Evolutionary conservation across 2,113 vertebrate species (phyloP).

Genomic region (Phainopepla nitens): DNA sequence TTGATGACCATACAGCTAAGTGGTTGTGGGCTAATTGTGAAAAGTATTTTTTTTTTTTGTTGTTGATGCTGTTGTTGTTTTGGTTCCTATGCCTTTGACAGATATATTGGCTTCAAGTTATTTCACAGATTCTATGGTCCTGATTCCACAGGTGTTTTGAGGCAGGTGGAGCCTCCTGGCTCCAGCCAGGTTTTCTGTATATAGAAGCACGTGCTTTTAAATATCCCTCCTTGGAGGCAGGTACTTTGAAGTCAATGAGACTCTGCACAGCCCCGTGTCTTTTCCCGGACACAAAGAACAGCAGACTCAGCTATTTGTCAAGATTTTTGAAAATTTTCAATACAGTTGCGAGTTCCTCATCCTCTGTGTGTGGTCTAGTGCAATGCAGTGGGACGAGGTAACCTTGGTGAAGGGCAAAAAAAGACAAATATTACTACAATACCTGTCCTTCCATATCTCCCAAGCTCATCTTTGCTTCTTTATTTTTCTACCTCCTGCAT

Average conservation of each 20-base stretch:
- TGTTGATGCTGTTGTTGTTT: neutral
- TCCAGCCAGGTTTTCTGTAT: neutral
- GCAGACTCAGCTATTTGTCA: neutral
- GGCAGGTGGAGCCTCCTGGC: neutral
- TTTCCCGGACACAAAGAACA: neutral
- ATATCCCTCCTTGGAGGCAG: neutral
- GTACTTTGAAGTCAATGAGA: neutral
- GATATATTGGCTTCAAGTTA: conserved; percentile 9
- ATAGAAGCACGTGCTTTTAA: neutral
- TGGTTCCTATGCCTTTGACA: conserved; percentile 25
- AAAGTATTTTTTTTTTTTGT: neutral
- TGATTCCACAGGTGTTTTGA: neutral
- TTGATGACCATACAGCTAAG: conserved; percentile 58
- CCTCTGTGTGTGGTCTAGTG: neutral
- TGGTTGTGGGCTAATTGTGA: conserved; percentile 33
- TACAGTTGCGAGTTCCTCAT: neutral
- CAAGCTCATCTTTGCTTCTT: neutral
- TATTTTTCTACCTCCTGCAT: rapidly evolving
- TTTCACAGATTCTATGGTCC: neutral
- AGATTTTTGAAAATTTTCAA: neutral
- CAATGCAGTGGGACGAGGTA: neutral
- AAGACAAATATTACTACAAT: neutral
- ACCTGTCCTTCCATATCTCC: neutral
- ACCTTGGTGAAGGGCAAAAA: neutral
- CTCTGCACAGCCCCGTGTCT: neutral